Percentiles rank a stretch among this genome's conserved stretches.
These are phyloP conservation scores for Lophura nycthemera DNA, from an alignment of 2,113 vertebrate species.

Conservation along the genomic window DNA sequence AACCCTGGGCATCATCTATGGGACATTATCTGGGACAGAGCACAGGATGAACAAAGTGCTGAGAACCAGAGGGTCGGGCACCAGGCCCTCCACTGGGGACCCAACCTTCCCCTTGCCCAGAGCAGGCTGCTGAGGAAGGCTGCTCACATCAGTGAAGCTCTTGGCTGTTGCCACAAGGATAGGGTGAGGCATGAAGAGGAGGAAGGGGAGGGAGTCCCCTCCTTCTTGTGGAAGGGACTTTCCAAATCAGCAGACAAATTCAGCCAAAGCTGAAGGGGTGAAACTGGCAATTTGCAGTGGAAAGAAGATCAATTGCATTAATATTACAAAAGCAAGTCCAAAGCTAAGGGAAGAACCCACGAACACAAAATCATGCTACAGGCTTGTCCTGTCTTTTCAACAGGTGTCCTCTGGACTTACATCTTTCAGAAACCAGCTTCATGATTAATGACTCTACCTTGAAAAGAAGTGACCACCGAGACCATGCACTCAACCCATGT, in stretches of 20 bases:
- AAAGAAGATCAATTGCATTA: neutral
- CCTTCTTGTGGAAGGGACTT: too few relatives aligned
- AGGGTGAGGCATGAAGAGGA: neutral
- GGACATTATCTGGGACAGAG: neutral
- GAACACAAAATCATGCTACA: accelerated
- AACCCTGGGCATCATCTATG: neutral
- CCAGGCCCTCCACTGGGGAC: neutral
- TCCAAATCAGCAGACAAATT: neutral
- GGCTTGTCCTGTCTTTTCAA: neutral
- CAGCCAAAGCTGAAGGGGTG: neutral
- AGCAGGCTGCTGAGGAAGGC: neutral
- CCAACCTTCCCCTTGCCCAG: neutral
- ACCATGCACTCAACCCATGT: neutral
- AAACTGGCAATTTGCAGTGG: neutral
- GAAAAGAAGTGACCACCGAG: neutral
- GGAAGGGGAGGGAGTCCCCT: neutral
- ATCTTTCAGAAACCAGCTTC: neutral
- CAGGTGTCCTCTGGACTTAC: neutral
- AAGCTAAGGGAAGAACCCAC: neutral
- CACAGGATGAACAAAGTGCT: neutral
- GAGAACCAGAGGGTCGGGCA: too few relatives aligned
- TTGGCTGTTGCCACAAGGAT: neutral
- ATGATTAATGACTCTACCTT: neutral
- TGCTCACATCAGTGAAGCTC: accelerated
- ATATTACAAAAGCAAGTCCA: neutral